Base-by-base conservation (phyloP, 2,888 invertebrate species). In the Sesamia inferens region DNA sequence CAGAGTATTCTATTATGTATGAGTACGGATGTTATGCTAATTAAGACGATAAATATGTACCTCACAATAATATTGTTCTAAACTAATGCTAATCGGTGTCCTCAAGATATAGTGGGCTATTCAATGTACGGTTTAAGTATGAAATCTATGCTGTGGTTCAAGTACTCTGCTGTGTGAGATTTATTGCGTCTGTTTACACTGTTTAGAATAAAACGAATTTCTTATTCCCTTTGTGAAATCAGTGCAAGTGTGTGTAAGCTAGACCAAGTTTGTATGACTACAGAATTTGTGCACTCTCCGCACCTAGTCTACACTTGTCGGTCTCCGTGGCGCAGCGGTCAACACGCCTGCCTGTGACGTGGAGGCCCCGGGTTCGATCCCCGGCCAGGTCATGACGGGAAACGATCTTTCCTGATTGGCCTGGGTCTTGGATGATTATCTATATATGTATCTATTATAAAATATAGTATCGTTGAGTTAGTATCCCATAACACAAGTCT, bases 41-140 rank as follows among this genome's bases (percentile, higher is more conserved):
- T 69, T n/a, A 74, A 64, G 78, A 69, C 65, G 11, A 78, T 78
- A 74, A 80, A 74, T 73, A 65, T 24, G 51, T 16, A n/a, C n/a
- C 31, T n/a, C 65, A 48, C 62, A 81, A 81, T 71, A 66, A 71
- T 54, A 48, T 66, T 22, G 58, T 59, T 44, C 58, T 55, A 13
- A 55, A 67, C 19, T 63, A 66, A 79, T 59, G 66, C 62, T 76
- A 81, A 76, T 81, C 63, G 55, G 14, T 64, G 63, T 67, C 24
- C 24, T 13, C 14, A 11, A 71, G 66, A 76, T 76, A 61, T 65
- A 80, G 51, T 51, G 51, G 31, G 42, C 64, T 51, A 66, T 78
- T 74, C 44, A 51, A 65, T 57, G 58, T 80, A 75, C 31, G 13
- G 55, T 19, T 70, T 31, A 66, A 31, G 42, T 67, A 63, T 58